Conservation (phyloP, 2,888 invertebrate species). For the Polydrusus cervinus region DNA sequence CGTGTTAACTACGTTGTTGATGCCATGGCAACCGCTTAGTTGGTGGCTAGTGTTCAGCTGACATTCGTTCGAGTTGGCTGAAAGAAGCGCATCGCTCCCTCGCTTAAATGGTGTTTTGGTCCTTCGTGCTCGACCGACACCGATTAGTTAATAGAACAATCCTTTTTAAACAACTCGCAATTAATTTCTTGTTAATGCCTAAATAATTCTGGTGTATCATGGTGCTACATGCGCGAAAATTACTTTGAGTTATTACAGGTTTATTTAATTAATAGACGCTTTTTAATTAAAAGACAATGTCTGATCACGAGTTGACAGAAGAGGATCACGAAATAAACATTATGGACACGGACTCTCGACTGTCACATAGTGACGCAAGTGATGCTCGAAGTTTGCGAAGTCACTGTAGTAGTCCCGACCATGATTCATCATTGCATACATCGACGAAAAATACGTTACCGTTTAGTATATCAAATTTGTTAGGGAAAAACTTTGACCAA, state of each 20-base stretch:
- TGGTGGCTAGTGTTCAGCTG: conserved; percentile 66
- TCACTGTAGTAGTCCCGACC: conserved; percentile 71
- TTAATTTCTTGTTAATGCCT: conserved; percentile 13
- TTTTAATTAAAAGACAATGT: conserved; percentile 57
- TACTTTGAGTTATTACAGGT: conserved; percentile 3
- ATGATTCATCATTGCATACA: conserved; percentile 71
- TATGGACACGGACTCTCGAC: conserved; percentile 77
- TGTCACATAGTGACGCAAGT: conserved; percentile 76
- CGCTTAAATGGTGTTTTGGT: conserved; percentile 47
- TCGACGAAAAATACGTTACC: conserved; percentile 77
- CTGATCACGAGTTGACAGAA: conserved; percentile 70
- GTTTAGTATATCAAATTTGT: conserved; percentile 87
- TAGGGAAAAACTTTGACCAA: conserved; percentile 66
- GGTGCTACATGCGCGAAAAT: conserved; percentile 6
- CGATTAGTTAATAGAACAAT: conserved; percentile 25
- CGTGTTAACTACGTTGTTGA: conserved; percentile 66
- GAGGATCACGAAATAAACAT: conserved; percentile 82
- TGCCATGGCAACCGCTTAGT: conserved; percentile 70
- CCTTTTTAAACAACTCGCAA: conserved; percentile 11
- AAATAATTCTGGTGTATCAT: conserved; percentile 15
- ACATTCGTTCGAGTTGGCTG: conserved; percentile 62
- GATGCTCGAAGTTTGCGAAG: conserved; percentile 73
- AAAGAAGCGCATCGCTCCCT: conserved; percentile 54
- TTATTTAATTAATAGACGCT: not conserved
- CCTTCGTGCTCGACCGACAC: conserved; percentile 30